Base-by-base conservation (phyloP, 2,113 vertebrate genomes). In the Parotia lawesii region DNA sequence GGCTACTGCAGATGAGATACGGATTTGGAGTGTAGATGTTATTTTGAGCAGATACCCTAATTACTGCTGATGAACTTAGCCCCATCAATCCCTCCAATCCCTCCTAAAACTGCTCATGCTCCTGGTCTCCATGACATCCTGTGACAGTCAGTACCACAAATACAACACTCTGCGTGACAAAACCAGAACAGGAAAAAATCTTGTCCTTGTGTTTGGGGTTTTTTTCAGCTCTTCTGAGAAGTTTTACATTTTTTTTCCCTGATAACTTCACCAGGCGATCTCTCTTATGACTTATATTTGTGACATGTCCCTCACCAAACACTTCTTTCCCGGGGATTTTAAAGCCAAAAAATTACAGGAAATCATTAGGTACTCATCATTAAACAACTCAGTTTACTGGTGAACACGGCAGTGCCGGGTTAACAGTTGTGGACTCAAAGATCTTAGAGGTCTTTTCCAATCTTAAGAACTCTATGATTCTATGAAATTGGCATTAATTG, bases 1-100 rank as follows among this genome's bases (percentile, higher is more conserved):
- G 45, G 71, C 47, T 73, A 1, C 48, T 45, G 61, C 20, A 54
- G 62, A 33, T 0, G 1, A 72, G 31, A 45, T 40, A 29, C 0
- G 2, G 72, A 61, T 86, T 83, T 92, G 51, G 15, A 60, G 58
- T 6, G 37, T 33, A 21, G 42, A 28, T 3, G 3, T 54, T 58
- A 82, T 51, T 78, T 78, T 0, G 9, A 60, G n/a, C 28, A 69
- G 44, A 87, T 67, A 69, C 14, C 24, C 50, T 70, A 51, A 89
- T 18, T 69, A 50, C 42, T 37, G 15, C 37, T 28, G 51, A 37
- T 53, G 47, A 37, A 19, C 3, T 88, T 50, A 80, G 38, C 12
- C 38, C 6, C 60, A 47, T 8, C 35, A 42, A 54, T 47, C 37
- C 65, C 31, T 35, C 67, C 83, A 73, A 88, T 62, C 80, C 17